A percentile compares a stretch with the other conserved stretches of the same genome.
Conservation (phyloP, 35 echinoderm and acorn worm species). For the Eucidaris tribuloides region DNA sequence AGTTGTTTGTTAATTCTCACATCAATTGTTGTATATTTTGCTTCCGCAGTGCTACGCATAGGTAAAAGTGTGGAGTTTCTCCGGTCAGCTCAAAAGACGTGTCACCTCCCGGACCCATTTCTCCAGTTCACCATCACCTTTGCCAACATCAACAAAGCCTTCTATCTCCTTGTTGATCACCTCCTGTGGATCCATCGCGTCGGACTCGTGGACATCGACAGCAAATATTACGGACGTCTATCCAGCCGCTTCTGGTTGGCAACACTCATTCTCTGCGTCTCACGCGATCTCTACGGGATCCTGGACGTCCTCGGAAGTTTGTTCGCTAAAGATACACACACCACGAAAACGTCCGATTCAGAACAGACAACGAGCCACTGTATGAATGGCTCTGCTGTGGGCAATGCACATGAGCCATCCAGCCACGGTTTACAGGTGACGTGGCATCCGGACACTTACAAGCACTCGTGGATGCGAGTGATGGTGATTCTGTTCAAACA, state of each 20-base stretch:
- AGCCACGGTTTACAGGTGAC: too few relatives aligned
- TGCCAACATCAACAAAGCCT: slow-evolving; percentile 88
- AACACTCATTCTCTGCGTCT: slow-evolving; percentile 73
- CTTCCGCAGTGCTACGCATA: slow-evolving; percentile 80
- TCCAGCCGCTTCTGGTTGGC: slow-evolving; percentile 88
- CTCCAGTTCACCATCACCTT: slow-evolving; percentile 76
- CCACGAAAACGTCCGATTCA: background rate
- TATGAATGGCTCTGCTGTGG: slow-evolving; percentile 19
- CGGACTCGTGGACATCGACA: slow-evolving; percentile 64
- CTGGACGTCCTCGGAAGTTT: slow-evolving; percentile 29
- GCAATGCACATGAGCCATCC: too few relatives aligned
- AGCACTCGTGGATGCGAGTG: background rate
- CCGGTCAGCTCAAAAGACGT: slow-evolving; percentile 52
- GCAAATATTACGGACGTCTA: slow-evolving; percentile 56
- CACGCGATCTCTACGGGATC: slow-evolving; percentile 77
- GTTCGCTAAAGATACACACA: background rate
- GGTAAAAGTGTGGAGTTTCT: slow-evolving; percentile 80
- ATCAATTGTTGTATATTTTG: background rate
- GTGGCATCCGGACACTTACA: too few relatives aligned
- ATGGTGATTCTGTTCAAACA: slow-evolving; percentile 26
- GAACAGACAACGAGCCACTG: background rate
- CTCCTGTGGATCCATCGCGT: slow-evolving; percentile 76
- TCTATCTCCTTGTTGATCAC: slow-evolving; percentile 89
- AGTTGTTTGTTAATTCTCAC: background rate
- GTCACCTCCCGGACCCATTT: slow-evolving; percentile 70